These are phyloP conservation scores for Malaclemys terrapin DNA, from an alignment of 2,113 vertebrate genomes.

Conservation along the genomic window DNA sequence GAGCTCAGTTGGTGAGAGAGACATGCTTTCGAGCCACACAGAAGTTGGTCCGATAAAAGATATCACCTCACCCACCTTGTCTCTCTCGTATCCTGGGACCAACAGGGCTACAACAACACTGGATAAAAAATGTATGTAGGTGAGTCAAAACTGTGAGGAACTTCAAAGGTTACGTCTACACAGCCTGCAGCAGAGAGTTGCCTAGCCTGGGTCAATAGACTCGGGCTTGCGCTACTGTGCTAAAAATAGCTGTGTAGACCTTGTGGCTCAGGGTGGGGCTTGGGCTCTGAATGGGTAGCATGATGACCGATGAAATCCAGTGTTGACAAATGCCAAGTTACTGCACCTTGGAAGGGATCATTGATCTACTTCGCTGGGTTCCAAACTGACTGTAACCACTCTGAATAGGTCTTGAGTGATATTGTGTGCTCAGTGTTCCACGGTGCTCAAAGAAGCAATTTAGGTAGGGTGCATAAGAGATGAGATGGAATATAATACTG, in stretches of 20 bases:
- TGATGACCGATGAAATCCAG: neutral
- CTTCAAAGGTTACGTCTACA: neutral
- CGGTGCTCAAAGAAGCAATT: neutral
- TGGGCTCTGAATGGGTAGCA: neutral
- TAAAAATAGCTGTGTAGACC: neutral
- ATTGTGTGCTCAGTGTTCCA: accelerated
- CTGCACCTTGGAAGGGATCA: neutral
- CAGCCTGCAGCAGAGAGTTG: too few relatives aligned
- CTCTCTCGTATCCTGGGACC: neutral
- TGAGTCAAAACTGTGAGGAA: neutral
- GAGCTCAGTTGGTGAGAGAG: too few relatives aligned
- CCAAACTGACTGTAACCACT: accelerated
- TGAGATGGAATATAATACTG: neutral
- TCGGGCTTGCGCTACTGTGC: too few relatives aligned
- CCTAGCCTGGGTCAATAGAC: too few relatives aligned
- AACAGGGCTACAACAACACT: neutral
- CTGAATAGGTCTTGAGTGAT: neutral
- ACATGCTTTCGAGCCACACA: too few relatives aligned
- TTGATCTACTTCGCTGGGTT: neutral
- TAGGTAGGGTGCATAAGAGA: neutral
- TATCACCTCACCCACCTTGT: neutral
- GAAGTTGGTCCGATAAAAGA: too few relatives aligned
- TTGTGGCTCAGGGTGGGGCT: neutral
- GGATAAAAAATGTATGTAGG: neutral
- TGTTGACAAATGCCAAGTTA: neutral